phyloP scores from a whole-genome alignment of 2,888 invertebrate genomes.

The Argyra leucocephala region DNA sequence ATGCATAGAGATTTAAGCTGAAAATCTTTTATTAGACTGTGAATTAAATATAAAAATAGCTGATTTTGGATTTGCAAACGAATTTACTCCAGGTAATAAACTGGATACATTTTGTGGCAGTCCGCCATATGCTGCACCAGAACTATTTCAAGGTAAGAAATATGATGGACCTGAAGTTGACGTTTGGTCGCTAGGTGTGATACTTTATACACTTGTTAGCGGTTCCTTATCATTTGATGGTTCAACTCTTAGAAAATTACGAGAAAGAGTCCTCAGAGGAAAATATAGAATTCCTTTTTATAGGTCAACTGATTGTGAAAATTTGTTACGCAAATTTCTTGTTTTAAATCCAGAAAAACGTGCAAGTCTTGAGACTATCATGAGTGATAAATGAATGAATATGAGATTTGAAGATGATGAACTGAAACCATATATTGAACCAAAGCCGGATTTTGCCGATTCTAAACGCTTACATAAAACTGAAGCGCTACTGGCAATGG shows the following conservation, averaged over 20 bases:
- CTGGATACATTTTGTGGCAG: slow-evolving; percentile 99
- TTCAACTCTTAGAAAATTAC: slow-evolving; percentile 89
- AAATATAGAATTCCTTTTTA: slow-evolving; percentile 99
- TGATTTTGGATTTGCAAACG: slow-evolving; percentile 98
- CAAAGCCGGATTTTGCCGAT: slow-evolving; percentile 91
- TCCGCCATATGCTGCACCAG: slow-evolving; percentile 98
- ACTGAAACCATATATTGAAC: slow-evolving; percentile 92
- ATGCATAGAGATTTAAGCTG: slow-evolving; percentile 92
- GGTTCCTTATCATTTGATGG: slow-evolving; percentile 99
- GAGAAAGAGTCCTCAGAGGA: slow-evolving; percentile 94
- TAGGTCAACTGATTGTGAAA: slow-evolving; percentile 99
- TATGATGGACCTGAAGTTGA: slow-evolving; percentile 99
- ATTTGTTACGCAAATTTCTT: slow-evolving; percentile 97
- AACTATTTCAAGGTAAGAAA: slow-evolving; percentile 98
- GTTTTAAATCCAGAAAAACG: slow-evolving; percentile 97
- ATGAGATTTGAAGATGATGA: slow-evolving; percentile 99
- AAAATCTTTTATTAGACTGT: slow-evolving; percentile 95
- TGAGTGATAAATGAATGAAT: slow-evolving; percentile 99
- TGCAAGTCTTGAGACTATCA: slow-evolving; percentile 78
- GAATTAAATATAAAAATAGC: slow-evolving; percentile 99
- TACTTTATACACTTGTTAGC: slow-evolving; percentile 97
- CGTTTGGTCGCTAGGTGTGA: slow-evolving; percentile 96
- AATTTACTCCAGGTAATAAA: slow-evolving; percentile 97
- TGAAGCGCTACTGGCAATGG: slow-evolving; percentile 92
- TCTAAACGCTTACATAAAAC: slow-evolving; percentile 90